phyloP scores from a whole-genome alignment of 2,888 invertebrate genomes.

The Ecdyonurus torrentis region DNA sequence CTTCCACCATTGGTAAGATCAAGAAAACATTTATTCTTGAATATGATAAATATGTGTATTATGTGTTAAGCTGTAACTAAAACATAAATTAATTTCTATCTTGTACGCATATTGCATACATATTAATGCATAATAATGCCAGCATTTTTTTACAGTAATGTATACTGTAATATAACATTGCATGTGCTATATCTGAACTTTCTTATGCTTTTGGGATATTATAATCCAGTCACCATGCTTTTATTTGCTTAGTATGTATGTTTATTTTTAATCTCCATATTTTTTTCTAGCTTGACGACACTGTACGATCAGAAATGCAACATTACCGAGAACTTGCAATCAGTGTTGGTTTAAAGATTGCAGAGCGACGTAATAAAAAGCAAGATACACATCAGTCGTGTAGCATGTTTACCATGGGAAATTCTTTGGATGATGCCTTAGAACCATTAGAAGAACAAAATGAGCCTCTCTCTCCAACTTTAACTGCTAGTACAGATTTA shows the following conservation, averaged over 20 bases:
- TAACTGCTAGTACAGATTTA: not conserved
- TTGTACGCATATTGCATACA: too few species aligned
- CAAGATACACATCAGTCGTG: not conserved
- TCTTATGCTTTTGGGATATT: too few species aligned
- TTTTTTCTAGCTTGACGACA: constrained; percentile 41
- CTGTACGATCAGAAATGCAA: constrained; percentile 44
- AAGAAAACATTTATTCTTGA: too few species aligned
- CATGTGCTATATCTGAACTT: too few species aligned
- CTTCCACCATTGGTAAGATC: constrained; percentile 54
- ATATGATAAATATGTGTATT: too few species aligned
- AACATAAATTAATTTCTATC: too few species aligned
- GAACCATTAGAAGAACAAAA: too few species aligned
- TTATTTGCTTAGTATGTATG: constrained; percentile 4
- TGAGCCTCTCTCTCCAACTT: not conserved
- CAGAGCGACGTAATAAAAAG: constrained; percentile 14
- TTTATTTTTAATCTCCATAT: constrained; percentile 7
- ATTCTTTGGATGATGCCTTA: not conserved
- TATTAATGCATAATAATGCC: too few species aligned
- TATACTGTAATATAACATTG: too few species aligned
- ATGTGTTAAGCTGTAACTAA: too few species aligned
- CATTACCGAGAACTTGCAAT: constrained; percentile 48
- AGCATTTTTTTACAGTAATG: too few species aligned
- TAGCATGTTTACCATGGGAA: not conserved
- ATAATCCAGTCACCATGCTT: too few species aligned
- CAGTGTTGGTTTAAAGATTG: constrained; percentile 40